These are phyloP conservation scores for Drosophila ohnishii DNA, from an alignment of 1,140 invertebrate species.

Conservation along the genomic window DNA sequence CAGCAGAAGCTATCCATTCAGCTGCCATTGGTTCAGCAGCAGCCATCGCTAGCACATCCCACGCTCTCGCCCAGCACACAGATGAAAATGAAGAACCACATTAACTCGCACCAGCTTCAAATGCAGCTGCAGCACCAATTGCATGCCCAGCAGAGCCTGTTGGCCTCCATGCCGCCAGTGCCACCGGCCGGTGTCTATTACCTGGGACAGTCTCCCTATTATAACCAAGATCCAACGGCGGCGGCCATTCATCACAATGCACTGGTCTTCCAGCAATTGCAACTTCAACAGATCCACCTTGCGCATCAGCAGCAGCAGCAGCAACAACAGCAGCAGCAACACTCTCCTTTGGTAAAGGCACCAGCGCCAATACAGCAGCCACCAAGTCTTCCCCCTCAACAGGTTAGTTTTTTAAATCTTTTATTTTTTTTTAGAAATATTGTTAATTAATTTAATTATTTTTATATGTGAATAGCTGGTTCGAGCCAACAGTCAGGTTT, in stretches of 20 bases:
- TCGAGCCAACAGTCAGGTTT: slow-evolving; percentile 51
- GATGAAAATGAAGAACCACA: slow-evolving; percentile 77
- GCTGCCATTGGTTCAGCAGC: slow-evolving; percentile 39
- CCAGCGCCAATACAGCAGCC: slow-evolving; percentile 39
- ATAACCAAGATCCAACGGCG: slow-evolving; percentile 61
- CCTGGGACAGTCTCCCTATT: slow-evolving; percentile 63
- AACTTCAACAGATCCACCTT: slow-evolving; percentile 60
- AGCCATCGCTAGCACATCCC: slow-evolving; percentile 62
- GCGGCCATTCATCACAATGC: slow-evolving; percentile 67
- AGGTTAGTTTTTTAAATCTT: slow-evolving; percentile 31
- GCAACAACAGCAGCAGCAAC: slow-evolving; percentile 53
- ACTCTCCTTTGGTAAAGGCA: slow-evolving; percentile 51
- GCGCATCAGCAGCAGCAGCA: slow-evolving; percentile 52
- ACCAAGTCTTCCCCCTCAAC: slow-evolving; percentile 37
- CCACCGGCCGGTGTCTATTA: slow-evolving; percentile 55
- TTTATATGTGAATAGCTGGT: slow-evolving; percentile 29
- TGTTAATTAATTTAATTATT: background rate
- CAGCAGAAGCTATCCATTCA: slow-evolving; percentile 57
- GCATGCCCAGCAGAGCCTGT: slow-evolving; percentile 51
- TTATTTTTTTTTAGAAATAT: background rate
- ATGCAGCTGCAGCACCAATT: slow-evolving; percentile 69
- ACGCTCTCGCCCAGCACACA: slow-evolving; percentile 77
- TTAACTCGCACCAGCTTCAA: slow-evolving; percentile 76
- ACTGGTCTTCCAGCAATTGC: slow-evolving; percentile 61
- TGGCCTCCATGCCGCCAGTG: slow-evolving; percentile 53